These are phyloP conservation scores for Mamestra configurata DNA, from an alignment of 1,140 invertebrate species.

Conservation along the genomic window DNA sequence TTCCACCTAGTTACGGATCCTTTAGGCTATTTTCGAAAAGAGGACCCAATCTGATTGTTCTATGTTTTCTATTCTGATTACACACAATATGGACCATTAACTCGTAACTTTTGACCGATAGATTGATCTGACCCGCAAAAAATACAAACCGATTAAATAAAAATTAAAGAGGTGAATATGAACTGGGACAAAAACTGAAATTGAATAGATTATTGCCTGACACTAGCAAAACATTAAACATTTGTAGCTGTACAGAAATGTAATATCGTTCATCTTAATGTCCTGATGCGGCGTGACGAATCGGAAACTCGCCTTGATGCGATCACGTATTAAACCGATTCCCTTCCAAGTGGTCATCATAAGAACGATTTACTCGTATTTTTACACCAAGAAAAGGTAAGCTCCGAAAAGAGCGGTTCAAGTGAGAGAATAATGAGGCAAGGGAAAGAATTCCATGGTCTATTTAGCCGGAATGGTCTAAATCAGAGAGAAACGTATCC, in stretches of 20 bases:
- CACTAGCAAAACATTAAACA: slow-evolving; percentile 4
- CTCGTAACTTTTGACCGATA: slow-evolving; percentile 16
- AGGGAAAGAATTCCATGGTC: not conserved
- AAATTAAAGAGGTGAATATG: slow-evolving; percentile 26
- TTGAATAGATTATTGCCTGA: slow-evolving; percentile 11
- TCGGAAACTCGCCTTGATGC: slow-evolving; percentile 69
- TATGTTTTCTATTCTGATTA: not conserved
- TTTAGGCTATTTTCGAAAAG: not conserved
- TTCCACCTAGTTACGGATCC: not conserved
- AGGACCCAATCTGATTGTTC: not conserved
- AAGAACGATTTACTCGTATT: slow-evolving; percentile 48
- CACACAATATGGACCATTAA: slow-evolving; percentile 18
- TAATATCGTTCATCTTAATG: slow-evolving; percentile 50
- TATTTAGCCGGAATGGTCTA: no score
- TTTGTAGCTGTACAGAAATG: slow-evolving; percentile 34
- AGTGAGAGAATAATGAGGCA: not conserved
- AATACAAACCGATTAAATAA: slow-evolving; percentile 6
- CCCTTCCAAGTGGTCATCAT: slow-evolving; percentile 48
- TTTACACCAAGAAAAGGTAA: slow-evolving; percentile 30
- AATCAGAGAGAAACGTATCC: no score
- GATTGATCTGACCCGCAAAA: slow-evolving; percentile 9
- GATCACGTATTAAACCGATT: slow-evolving; percentile 62
- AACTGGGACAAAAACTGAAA: slow-evolving; percentile 9
- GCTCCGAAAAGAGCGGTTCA: slow-evolving; percentile 4
- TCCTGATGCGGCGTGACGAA: slow-evolving; percentile 61